Evolutionary conservation across 2,113 vertebrate genomes (phyloP).

Genomic region (Gobius niger): DNA sequence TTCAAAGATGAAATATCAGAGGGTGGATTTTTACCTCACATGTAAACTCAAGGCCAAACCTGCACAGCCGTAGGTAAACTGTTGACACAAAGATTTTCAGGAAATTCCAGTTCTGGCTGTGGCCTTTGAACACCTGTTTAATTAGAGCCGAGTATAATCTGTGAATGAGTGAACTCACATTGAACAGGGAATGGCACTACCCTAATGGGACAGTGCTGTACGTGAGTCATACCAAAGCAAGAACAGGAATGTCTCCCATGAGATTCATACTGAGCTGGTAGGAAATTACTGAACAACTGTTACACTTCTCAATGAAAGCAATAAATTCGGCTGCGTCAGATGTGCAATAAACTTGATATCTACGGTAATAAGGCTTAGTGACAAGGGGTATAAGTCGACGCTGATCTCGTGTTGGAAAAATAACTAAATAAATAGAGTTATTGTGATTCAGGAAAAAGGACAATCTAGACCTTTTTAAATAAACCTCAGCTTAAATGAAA

Average conservation of each 20-base stretch:
- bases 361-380: no score
- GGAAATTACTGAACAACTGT: conserved; percentile 7
- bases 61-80: background rate
- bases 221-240: conserved; percentile 51
- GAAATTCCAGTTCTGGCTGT: conserved; percentile 51
- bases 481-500: background rate
- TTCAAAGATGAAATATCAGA: background rate
- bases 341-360: no score
- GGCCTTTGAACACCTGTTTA: conserved; percentile 50
- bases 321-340: no score
- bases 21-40: background rate
- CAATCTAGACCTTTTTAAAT: no score
- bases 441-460: no score
- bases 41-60: conserved; percentile 29
- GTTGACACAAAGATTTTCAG: conserved; percentile 30
- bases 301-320: no score
- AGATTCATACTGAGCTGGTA: conserved; percentile 27
- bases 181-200: conserved; percentile 28
- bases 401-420: no score
- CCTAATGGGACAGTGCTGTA: conserved; percentile 32
- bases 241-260: conserved; percentile 41
- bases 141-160: conserved; percentile 16
- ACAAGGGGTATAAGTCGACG: no score
- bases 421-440: no score
- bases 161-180: conserved; percentile 28